Conservation (phyloP, 2,113 vertebrate genomes). For the Athene noctua region DNA sequence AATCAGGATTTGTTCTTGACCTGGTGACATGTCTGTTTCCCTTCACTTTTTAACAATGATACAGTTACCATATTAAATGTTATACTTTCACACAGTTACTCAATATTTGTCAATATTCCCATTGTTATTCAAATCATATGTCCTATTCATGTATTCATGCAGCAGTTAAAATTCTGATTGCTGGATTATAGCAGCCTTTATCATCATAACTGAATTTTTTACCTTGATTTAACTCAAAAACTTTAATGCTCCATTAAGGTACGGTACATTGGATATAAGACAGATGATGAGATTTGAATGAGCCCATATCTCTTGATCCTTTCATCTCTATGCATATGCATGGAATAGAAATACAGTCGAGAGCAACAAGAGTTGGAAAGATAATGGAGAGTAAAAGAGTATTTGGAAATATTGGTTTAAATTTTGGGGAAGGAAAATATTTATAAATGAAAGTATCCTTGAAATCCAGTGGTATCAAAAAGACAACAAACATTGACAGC, state of each 20-base stretch:
- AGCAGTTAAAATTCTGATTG: background rate
- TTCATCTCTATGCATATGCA: background rate
- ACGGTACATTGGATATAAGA: background rate
- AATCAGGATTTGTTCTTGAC: background rate
- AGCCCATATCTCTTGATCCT: background rate
- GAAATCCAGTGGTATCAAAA: background rate
- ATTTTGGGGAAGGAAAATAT: background rate
- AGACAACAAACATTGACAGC: background rate
- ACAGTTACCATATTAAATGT: background rate
- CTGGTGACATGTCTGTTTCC: background rate
- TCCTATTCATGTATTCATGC: background rate
- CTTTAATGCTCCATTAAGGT: background rate
- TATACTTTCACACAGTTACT: background rate
- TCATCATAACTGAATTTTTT: background rate
- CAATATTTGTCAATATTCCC: slow-evolving; percentile 6
- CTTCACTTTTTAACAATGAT: background rate
- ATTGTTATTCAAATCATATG: background rate
- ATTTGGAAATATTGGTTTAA: background rate
- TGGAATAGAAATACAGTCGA: background rate
- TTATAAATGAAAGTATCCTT: background rate
- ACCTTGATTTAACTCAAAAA: slow-evolving; percentile 14
- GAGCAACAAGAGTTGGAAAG: background rate
- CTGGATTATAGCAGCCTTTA: background rate
- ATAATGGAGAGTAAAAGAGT: background rate
- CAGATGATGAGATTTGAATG: slow-evolving; percentile 16